phyloP scores from a whole-genome alignment of 2,113 vertebrate species.

The Peromyscus californicus region DNA sequence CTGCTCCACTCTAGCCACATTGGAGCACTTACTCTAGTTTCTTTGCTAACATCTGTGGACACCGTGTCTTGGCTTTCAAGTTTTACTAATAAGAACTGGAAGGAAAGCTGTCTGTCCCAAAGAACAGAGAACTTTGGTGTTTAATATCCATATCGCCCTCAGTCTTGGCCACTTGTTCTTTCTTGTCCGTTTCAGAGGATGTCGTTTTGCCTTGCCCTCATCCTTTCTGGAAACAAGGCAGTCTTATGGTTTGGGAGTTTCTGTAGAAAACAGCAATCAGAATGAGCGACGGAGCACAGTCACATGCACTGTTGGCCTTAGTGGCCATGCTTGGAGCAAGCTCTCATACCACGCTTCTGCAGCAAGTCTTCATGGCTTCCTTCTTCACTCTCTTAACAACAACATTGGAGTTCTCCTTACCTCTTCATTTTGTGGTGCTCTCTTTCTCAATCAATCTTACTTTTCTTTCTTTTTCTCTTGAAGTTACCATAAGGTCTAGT shows the following conservation, averaged over 20 bases:
- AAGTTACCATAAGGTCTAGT: neutral
- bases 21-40: neutral
- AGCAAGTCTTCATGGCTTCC: neutral
- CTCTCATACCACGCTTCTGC: neutral
- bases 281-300: neutral
- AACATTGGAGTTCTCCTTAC: neutral
- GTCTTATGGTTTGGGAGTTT: neutral
- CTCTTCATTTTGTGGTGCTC: neutral
- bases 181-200: neutral
- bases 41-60: conserved; percentile 9
- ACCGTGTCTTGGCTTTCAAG: neutral
- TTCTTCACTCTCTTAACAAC: neutral
- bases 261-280: neutral
- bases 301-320: neutral
- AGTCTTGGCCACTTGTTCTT: neutral
- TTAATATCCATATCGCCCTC: neutral
- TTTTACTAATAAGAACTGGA: neutral
- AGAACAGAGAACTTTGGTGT: neutral
- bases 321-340: neutral
- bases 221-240: neutral
- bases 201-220: neutral
- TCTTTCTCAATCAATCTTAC: neutral
- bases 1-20: neutral
- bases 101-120: neutral
- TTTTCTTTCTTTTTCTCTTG: neutral